Evolutionary conservation across 2,888 invertebrate species (phyloP).

Genomic region (Drosophila testacea): DNA sequence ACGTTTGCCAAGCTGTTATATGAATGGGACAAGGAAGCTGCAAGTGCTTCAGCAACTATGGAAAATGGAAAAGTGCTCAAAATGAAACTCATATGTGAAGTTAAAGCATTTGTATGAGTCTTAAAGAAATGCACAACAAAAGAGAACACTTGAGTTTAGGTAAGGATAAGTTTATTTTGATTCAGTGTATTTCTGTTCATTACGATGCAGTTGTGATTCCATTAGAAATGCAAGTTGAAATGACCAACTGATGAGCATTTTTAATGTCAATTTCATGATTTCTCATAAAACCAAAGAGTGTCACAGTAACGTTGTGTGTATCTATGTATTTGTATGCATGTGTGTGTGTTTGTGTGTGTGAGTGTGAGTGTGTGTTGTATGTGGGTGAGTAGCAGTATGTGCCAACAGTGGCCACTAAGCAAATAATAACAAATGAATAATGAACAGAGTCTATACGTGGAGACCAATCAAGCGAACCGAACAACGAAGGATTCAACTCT

Average conservation of each 20-base stretch:
- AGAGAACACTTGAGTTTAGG: no score
- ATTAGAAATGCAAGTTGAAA: conserved; percentile 11
- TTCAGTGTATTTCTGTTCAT: not conserved
- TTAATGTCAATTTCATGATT: conserved; percentile 53
- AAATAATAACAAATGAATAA: conserved; percentile 68
- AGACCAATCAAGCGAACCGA: conserved; percentile 41
- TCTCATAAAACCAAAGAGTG: conserved; percentile 26
- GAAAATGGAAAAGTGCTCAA: not conserved
- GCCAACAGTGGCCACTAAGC: conserved; percentile 48
- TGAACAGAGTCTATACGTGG: conserved; percentile 42
- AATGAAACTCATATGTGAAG: no score
- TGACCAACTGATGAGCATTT: conserved; percentile 31
- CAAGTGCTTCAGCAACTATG: conserved; percentile 21
- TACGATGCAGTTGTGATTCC: not conserved
- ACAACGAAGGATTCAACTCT: conserved; percentile 32
- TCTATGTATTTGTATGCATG: not conserved
- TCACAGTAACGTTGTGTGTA: not conserved
- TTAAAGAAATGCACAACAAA: no score
- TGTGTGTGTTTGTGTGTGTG: not conserved
- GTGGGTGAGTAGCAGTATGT: conserved; percentile 20
- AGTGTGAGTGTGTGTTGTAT: not conserved
- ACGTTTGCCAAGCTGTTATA: conserved; percentile 1
- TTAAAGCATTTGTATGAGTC: no score
- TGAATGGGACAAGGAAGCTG: conserved; percentile 14
- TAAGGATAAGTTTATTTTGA: no score